Evolutionary conservation across 1,140 invertebrate species (phyloP), one percentile per base, ranked within the genome.

Genomic region (Rhizoglyphus robini): DNA sequence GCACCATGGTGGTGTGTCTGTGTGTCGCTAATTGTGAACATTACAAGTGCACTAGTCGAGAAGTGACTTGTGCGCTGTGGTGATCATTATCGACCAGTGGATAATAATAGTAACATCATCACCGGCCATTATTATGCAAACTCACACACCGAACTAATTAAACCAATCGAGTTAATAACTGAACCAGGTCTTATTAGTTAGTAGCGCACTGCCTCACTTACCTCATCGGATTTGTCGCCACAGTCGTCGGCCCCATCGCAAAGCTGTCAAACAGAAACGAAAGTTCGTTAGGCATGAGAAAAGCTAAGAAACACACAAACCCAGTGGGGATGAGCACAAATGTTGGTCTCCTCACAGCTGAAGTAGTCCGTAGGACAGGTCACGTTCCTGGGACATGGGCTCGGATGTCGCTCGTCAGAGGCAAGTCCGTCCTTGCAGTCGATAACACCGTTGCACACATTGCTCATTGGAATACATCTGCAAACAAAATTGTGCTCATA

Each of bases 261-360:
- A 38, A 61, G 36, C 59, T 61, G n/a, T n/a, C n/a, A n/a, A n/a
- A n/a, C n/a, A n/a, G n/a, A n/a, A n/a, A n/a, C n/a, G n/a, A 41
- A 61, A 20, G 30, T 30, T 13, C 11, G 23, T 5, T 51, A 13
- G 36, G 27, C 13, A 4, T 36, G 8, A 8, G 36, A 41, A 41
- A 4, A 18, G 30, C 30, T 30, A 15, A 4, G 18, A 41, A 27
- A 61, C n/a, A 18, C 3, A 41, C 36, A n/a, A 51, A 64, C 47
- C 63, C 63, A 64, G 29, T 64, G 63, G 29, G 63, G 63, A 38
- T 64, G 63, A 18, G 63, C 63, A 51, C 63, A 64, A 3, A 64
- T 64, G 46, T 64, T 64, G 1, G 63, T 64, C 32, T 64, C 63
- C 18, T 64, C 63, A 64, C 63, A 64, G 31, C 63, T 64, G 46